Base-by-base conservation (phyloP, 64 coral and sea anemone species). In the Montipora cactus region DNA sequence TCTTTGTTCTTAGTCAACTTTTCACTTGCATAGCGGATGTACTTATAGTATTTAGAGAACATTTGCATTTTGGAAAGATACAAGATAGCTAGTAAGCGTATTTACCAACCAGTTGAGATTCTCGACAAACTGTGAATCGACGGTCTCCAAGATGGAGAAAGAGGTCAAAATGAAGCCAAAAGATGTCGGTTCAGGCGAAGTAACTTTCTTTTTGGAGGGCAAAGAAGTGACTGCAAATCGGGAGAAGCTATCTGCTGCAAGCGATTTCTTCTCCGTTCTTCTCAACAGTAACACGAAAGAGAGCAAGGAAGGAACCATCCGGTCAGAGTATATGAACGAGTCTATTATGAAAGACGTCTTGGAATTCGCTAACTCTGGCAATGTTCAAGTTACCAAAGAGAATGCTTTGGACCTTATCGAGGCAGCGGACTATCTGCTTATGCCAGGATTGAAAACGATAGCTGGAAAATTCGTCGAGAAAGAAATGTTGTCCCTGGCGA, bases 261-360 rank as follows among this genome's bases (percentile, higher is more conserved):
- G 87, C 44, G 61, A 16, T 71, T 88, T 76, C 50, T 76, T 88
- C 23, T 14, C 15, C 14, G 20, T 5, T 5, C 46, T 88, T 49
- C 48, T 88, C 18, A 88, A 73, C 15, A 73, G 25, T 5, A 48
- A 74, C 3, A 88, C 74, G 87, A 88, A 55, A 51, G 87, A 76
- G 69, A 74, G n/a, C 49, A 18, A 88, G 55, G 45, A 88, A 75
- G 48, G 47, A 57, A 74, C 49, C 12, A 76, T 88, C 44, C 37
- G 28, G 2, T 25, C 76, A 11, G 47, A 88, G 69, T 14, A 53
- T 7, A 49, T 88, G 1, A 88, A 13, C 28, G 64, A 67, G 50
- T 0, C 48, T 50, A 45, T 88, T 18, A 74, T 88, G 86, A 21
- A 55, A 55, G 18, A 75, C 28, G 44, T 88, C 4, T n/a, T 88